phyloP scores from a whole-genome alignment of 2,888 invertebrate genomes.

The Pseudococcus longispinus region DNA sequence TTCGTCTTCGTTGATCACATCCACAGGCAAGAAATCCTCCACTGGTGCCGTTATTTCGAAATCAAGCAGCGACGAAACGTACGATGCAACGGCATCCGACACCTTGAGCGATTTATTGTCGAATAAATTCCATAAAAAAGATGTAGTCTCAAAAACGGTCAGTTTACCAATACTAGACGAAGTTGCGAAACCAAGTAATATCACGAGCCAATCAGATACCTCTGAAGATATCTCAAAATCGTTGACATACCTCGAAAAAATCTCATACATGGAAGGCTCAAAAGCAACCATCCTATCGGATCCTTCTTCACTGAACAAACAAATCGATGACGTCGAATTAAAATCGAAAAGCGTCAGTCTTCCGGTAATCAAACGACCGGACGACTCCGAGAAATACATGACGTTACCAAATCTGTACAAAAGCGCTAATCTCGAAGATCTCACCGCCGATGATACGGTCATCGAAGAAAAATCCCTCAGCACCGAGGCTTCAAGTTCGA shows the following conservation, averaged over 20 bases:
- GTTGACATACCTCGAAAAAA: conserved; percentile 25
- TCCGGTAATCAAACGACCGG: conserved; percentile 47
- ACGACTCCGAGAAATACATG: conserved; percentile 52
- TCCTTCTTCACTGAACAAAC: neutral
- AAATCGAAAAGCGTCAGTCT: conserved; percentile 51
- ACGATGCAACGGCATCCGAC: neutral
- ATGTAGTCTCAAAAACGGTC: conserved; percentile 20
- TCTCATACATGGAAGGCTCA: neutral
- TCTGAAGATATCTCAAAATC: conserved; percentile 46
- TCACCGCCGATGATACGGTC: conserved; percentile 13
- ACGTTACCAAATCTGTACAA: conserved; percentile 49
- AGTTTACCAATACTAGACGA: conserved; percentile 47
- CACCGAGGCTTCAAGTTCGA: neutral
- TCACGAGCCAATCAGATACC: neutral
- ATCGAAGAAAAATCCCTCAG: neutral
- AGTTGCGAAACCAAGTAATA: neutral
- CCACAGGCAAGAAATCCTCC: neutral
- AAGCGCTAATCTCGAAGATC: conserved; percentile 58
- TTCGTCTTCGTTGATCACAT: neutral
- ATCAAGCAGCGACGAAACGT: conserved; percentile 48
- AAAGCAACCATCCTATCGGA: neutral
- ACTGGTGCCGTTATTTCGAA: neutral
- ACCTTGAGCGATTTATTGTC: neutral
- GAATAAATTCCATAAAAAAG: conserved; percentile 44
- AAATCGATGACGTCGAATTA: neutral